Conservation (phyloP, 2,888 invertebrate genomes). For the Chloroclysta siterata region DNA sequence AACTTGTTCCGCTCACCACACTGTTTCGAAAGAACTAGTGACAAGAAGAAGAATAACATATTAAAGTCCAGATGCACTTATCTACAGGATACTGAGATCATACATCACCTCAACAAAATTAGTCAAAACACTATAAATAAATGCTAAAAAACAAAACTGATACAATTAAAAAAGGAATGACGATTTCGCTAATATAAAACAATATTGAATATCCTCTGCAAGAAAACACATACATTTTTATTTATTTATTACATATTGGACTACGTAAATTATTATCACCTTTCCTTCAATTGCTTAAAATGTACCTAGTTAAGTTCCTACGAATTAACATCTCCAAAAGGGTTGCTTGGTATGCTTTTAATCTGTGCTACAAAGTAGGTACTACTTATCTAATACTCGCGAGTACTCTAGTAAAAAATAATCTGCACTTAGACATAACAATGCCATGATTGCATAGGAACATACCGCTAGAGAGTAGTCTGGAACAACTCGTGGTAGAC, state of each 20-base stretch:
- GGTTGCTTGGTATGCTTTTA: too few species aligned
- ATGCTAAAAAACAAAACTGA: neutral
- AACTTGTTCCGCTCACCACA: neutral
- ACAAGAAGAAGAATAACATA: neutral
- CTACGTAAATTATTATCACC: neutral
- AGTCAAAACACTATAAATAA: neutral
- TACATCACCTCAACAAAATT: neutral
- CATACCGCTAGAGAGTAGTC: too few species aligned
- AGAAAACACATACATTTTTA: neutral
- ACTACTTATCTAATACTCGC: too few species aligned
- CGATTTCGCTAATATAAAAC: neutral
- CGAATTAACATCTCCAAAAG: too few species aligned
- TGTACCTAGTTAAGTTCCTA: neutral
- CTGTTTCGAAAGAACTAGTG: too few species aligned
- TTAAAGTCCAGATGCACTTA: neutral
- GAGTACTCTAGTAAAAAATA: too few species aligned
- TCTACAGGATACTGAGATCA: conserved; percentile 11
- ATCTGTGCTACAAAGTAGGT: too few species aligned
- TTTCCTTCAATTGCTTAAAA: neutral
- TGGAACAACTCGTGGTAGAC: too few species aligned
- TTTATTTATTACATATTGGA: neutral
- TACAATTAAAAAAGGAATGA: conserved; percentile 6
- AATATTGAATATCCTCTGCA: conserved; percentile 2
- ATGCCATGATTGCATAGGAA: too few species aligned
- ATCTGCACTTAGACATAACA: too few species aligned